Evolutionary conservation across 2,888 invertebrate species (phyloP), one percentile per base, ranked within the genome.

Genomic region (Tetanocera ferruginea): DNA sequence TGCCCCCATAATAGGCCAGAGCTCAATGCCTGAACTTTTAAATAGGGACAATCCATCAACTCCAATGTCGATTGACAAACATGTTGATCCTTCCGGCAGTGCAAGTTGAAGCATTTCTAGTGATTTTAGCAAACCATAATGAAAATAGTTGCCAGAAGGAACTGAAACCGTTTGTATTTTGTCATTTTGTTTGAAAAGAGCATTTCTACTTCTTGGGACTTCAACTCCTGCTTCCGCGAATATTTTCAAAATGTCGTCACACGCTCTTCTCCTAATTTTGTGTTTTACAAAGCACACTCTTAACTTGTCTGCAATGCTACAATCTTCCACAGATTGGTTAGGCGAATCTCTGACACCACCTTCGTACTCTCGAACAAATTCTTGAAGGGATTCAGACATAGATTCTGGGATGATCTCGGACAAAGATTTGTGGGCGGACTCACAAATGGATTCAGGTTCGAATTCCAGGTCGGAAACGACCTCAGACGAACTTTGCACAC

Each of bases 1-100:
- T 37, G 37, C 5, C 8, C 62, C 78, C n/a, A 80, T 34, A 51
- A 78, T 79, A 67, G 74, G 74, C 78, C 76, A 78, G 28, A 70
- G 19, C 8, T 57, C 6, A 17, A 17, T 78, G 3, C 43, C 28
- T 2, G 73, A 75, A 57, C 77, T 76, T 51, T 6, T 37, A 37
- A 37, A 37, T 37, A 37, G 6, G 1, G 37, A 37, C 37, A 37
- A 37, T 8, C 37, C 37, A 69, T 80, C 78, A 34, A 76, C 69
- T 64, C 74, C 70, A 5, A 76, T 66, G 49, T 78, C 76, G 37
- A 37, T 37, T 8, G 37, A 37, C 8, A 37, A 37, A 37, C 8
- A 5, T 37, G 37, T 6, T 4, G 17, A 73, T 23, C n/a, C n/a
- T 25, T 57, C 25, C 5, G 23, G 23, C 57, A 57, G 9, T 5